phyloP scores from a whole-genome alignment of 2,888 invertebrate species.

The Priocnemis perturbator region DNA sequence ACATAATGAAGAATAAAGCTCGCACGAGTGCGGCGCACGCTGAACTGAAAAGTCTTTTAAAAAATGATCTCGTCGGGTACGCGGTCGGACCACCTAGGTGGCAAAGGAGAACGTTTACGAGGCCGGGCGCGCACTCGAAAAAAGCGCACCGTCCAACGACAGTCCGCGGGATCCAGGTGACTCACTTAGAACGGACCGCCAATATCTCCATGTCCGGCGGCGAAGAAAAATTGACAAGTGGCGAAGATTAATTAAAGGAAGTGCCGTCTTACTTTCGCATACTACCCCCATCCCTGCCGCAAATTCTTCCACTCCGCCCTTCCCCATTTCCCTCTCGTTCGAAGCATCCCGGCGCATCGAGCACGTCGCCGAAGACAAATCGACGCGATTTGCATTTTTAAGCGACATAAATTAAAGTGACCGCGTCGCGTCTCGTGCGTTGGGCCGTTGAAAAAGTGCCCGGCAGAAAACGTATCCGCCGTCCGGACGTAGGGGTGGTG shows the following conservation, averaged over 20 bases:
- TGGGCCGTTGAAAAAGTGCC: constrained; percentile 46
- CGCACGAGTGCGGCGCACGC: constrained; percentile 41
- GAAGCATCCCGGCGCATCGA: constrained; percentile 6
- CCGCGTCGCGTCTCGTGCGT: constrained; percentile 25
- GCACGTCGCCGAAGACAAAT: constrained; percentile 49
- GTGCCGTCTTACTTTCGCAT: constrained; percentile 43
- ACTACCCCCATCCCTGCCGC: constrained; percentile 23
- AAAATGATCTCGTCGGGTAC: constrained; percentile 56
- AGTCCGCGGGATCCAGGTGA: constrained; percentile 31
- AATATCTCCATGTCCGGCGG: constrained; percentile 14
- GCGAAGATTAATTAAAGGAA: constrained; percentile 60
- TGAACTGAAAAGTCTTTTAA: constrained; percentile 57
- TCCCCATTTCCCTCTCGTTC: background rate
- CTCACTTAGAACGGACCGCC: constrained; percentile 39
- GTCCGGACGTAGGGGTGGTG: constrained; percentile 7
- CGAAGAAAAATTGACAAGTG: constrained; percentile 53
- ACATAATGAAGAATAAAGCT: constrained; percentile 60
- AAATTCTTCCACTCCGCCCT: background rate
- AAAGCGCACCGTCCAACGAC: constrained; percentile 12
- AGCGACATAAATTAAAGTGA: constrained; percentile 56
- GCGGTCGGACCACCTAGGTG: constrained; percentile 60
- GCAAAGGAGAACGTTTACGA: constrained; percentile 36
- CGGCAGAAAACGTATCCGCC: constrained; percentile 16
- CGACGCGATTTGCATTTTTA: constrained; percentile 58
- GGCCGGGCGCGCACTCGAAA: constrained; percentile 23